Conservation (phyloP, 2,888 invertebrate genomes). For the Lepidonotus clava region DNA sequence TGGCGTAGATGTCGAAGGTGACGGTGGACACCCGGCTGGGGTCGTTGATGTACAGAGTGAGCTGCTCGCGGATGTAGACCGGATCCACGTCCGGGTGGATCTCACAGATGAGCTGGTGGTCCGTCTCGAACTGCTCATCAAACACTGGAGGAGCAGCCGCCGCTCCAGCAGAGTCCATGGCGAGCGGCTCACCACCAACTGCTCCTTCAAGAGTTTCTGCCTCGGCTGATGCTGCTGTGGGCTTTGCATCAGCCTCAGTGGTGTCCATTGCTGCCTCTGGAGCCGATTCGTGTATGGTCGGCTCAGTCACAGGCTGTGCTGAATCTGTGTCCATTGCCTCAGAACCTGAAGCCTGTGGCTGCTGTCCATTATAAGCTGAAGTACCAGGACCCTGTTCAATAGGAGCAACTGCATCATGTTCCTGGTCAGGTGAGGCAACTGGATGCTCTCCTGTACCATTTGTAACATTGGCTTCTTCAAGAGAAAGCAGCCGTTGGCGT, state of each 20-base stretch:
- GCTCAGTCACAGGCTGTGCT: background rate
- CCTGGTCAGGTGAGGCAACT: background rate
- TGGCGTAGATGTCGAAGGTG: slow-evolving; percentile 67
- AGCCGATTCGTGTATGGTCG: background rate
- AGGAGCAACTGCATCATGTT: background rate
- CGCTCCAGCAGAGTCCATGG: background rate
- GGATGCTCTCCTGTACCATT: background rate
- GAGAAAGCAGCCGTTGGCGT: background rate
- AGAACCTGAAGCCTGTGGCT: background rate
- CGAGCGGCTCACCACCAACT: background rate
- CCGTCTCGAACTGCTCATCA: background rate
- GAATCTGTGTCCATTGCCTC: background rate
- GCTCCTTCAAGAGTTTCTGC: background rate
- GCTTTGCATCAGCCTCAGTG: background rate
- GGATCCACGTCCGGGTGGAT: slow-evolving; percentile 77
- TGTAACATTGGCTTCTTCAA: too few species aligned
- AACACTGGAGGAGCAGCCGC: background rate
- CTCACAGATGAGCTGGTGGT: slow-evolving; percentile 36
- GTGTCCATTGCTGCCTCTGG: too few species aligned
- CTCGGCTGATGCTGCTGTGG: background rate
- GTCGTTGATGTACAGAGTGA: slow-evolving; percentile 65
- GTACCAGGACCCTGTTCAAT: background rate
- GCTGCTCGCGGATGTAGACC: slow-evolving; percentile 71
- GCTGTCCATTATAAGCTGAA: background rate
- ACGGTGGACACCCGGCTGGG: slow-evolving; percentile 68